Percentiles rank a stretch among this genome's conserved stretches.
These are phyloP conservation scores for fruit fly (Drosophila melanogaster) DNA, from an alignment of 1,140 invertebrate species.

Conservation along the genomic window DNA sequence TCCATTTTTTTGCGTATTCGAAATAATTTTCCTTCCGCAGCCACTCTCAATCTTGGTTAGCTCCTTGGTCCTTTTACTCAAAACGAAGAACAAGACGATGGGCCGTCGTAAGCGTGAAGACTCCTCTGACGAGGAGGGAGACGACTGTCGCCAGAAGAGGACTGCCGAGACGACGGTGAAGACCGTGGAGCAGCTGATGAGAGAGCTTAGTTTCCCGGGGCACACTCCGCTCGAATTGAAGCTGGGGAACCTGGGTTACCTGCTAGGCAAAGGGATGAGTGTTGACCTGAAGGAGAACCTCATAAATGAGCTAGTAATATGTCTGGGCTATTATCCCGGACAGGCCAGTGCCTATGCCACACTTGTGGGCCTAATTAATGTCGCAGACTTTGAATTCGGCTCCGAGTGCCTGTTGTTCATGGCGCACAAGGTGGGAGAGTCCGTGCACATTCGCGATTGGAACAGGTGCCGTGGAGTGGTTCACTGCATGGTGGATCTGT, in stretches of 20 bases:
- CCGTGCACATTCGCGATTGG: conserved; percentile 93
- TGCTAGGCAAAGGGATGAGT: conserved; percentile 3
- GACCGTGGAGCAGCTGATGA: conserved; percentile 22
- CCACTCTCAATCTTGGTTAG: no score
- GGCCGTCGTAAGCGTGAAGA: not conserved
- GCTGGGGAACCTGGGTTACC: conserved; percentile 36
- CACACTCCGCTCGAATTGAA: conserved; percentile 11
- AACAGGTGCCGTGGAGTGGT: conserved; percentile 93
- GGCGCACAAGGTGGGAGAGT: conserved; percentile 94
- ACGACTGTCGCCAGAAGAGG: not conserved
- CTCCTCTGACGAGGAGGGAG: not conserved
- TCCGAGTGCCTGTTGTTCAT: conserved; percentile 98
- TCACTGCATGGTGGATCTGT: conserved; percentile 96
- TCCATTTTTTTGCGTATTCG: no score
- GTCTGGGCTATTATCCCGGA: conserved; percentile 96
- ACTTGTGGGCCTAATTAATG: conserved; percentile 97
- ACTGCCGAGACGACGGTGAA: not conserved
- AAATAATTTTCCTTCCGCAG: no score
- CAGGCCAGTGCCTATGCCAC: conserved; percentile 99
- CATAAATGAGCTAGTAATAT: conserved; percentile 94
- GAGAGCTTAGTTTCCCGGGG: conserved; percentile 10
- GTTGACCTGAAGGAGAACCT: conserved; percentile 88
- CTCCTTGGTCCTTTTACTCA: not conserved
- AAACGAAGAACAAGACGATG: not conserved
- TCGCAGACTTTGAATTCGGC: conserved; percentile 98